A percentile compares a stretch with the other conserved stretches of the same genome.
These are phyloP conservation scores for Caenorhabditis briggsae DNA, from an alignment of 1,140 invertebrate genomes.

Conservation along the genomic window DNA sequence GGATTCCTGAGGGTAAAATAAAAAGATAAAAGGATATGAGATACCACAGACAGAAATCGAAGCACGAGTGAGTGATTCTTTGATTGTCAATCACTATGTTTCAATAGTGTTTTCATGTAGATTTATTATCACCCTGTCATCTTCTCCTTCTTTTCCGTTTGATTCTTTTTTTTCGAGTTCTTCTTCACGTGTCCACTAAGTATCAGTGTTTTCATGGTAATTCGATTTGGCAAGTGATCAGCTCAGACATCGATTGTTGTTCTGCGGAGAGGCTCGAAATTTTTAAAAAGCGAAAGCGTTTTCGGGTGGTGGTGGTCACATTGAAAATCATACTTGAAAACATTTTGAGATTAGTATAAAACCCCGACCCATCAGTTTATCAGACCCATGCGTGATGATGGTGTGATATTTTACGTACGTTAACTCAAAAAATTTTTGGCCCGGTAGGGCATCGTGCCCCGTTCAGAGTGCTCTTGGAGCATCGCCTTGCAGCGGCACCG, in stretches of 20 bases:
- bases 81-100: conserved; percentile 52
- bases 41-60: not conserved
- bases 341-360: conserved; percentile 21
- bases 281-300: not conserved
- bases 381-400: not conserved
- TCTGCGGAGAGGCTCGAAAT: not conserved
- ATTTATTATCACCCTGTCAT: not conserved
- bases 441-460: too few species aligned
- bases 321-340: conserved; percentile 28
- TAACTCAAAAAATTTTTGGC: too few species aligned
- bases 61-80: conserved; percentile 52
- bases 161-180: not conserved
- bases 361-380: not conserved
- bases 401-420: not conserved
- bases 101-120: conserved; percentile 37
- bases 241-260: conserved; percentile 19
- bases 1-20: conserved; percentile 23
- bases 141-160: too few species aligned
- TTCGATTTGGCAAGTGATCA: not conserved
- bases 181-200: not conserved
- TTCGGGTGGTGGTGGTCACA: not conserved
- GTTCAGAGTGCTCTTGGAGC: too few species aligned
- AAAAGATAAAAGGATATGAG: conserved; percentile 21
- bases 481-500: too few species aligned
- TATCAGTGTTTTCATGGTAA: conserved; percentile 3